A percentile compares a stretch with the other conserved stretches of the same genome.
phyloP scores from a whole-genome alignment of 2,113 vertebrate species.

The Acinonyx jubatus region DNA sequence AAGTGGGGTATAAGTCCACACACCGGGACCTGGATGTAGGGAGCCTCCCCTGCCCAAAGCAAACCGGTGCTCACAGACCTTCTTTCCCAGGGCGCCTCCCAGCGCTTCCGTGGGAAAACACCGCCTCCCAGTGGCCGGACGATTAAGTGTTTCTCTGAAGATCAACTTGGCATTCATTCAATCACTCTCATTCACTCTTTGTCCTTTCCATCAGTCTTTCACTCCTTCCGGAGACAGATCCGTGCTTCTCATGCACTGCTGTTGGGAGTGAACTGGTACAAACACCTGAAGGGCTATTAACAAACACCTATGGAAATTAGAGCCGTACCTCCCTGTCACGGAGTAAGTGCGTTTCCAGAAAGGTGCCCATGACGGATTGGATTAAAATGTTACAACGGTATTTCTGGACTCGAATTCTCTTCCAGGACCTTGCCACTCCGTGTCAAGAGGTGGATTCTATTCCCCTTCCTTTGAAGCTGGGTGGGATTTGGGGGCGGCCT shows the following conservation, averaged over 20 bases:
- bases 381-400: not conserved
- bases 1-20: fast-evolving
- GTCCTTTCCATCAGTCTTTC: fast-evolving
- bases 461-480: not conserved
- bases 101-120: constrained; percentile 31
- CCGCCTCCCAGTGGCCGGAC: constrained; percentile 78
- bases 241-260: fast-evolving
- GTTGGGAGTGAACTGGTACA: not conserved
- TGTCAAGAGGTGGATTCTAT: fast-evolving
- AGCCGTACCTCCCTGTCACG: not conserved
- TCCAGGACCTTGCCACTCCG: not conserved
- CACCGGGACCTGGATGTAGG: fast-evolving
- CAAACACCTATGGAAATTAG: not conserved
- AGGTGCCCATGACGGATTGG: fast-evolving
- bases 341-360: not conserved
- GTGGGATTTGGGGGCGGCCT: not conserved
- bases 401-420: not conserved
- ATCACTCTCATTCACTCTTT: not conserved
- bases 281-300: not conserved
- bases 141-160: not conserved
- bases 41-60: not conserved
- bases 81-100: not conserved
- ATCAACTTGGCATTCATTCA: fast-evolving
- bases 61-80: no score
- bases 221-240: not conserved